These are phyloP conservation scores for Parascotia fuliginaria DNA, from an alignment of 2,888 invertebrate genomes.

Conservation along the genomic window DNA sequence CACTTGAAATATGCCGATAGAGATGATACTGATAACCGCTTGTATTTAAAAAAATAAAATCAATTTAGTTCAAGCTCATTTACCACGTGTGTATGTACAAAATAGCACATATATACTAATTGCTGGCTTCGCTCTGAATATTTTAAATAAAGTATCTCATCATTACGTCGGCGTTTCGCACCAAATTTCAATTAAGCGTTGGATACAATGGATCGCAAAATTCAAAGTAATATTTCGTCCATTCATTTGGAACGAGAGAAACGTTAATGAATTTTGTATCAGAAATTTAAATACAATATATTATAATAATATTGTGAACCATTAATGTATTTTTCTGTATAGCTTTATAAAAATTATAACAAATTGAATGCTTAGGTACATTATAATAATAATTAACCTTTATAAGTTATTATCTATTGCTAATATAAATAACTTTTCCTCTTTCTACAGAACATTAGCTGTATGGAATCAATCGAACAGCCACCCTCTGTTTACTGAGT, in stretches of 20 bases:
- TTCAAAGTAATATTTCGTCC: slow-evolving; percentile 21
- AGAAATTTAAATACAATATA: not conserved
- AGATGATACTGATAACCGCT: too few relatives aligned
- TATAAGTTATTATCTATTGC: too few relatives aligned
- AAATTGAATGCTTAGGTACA: too few relatives aligned
- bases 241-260: slow-evolving; percentile 3
- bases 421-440: not conserved
- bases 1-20: too few relatives aligned
- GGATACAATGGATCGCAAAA: slow-evolving; percentile 12
- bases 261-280: not conserved
- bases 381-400: too few relatives aligned
- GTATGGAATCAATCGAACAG: slow-evolving; percentile 95
- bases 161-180: not conserved
- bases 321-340: too few relatives aligned
- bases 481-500: slow-evolving; percentile 94
- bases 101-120: too few relatives aligned
- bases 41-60: too few relatives aligned
- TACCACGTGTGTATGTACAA: too few relatives aligned
- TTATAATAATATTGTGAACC: too few relatives aligned
- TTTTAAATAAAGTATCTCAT: not conserved
- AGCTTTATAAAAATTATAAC: too few relatives aligned
- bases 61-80: too few relatives aligned
- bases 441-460: slow-evolving; percentile 87
- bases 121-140: not conserved
- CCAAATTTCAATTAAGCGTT: slow-evolving; percentile 18